phyloP scores from a whole-genome alignment of 1,140 invertebrate genomes.

The Euwallacea fornicatus region DNA sequence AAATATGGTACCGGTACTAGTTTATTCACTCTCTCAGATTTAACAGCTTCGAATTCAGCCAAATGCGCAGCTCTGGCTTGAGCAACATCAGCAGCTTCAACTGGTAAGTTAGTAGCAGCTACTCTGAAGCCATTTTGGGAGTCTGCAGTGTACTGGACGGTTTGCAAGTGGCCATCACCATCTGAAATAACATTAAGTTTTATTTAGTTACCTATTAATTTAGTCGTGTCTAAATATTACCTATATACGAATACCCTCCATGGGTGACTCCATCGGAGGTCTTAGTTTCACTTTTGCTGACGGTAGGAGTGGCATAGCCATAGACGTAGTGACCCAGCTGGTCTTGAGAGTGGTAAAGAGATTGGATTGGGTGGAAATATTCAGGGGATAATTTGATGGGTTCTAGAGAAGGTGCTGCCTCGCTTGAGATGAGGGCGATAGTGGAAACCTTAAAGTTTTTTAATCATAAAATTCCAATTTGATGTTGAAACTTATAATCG shows the following conservation, averaged over 20 bases:
- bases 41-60: constrained; percentile 44
- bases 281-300: constrained; percentile 65
- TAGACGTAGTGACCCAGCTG: constrained; percentile 66
- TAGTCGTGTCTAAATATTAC: constrained; percentile 13
- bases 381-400: constrained; percentile 27
- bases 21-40: constrained; percentile 41
- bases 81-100: constrained; percentile 53
- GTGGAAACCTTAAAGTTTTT: too few species aligned
- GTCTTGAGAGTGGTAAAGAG: constrained; percentile 64
- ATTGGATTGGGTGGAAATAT: constrained; percentile 51
- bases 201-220: neutral
- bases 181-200: constrained; percentile 51
- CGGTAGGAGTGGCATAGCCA: constrained; percentile 67
- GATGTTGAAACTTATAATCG: too few species aligned
- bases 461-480: too few species aligned
- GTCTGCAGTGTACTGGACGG: constrained; percentile 69
- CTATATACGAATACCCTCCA: constrained; percentile 41
- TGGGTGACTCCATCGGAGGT: constrained; percentile 65
- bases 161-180: constrained; percentile 66
- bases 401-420: constrained; percentile 3
- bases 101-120: constrained; percentile 66
- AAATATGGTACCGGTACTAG: constrained; percentile 41
- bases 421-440: too few species aligned
- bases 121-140: constrained; percentile 66
- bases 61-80: constrained; percentile 50